Evolutionary conservation across 2,797 vertebrate species (phyloP).

Genomic region (Hephaestus fuliginosus): DNA sequence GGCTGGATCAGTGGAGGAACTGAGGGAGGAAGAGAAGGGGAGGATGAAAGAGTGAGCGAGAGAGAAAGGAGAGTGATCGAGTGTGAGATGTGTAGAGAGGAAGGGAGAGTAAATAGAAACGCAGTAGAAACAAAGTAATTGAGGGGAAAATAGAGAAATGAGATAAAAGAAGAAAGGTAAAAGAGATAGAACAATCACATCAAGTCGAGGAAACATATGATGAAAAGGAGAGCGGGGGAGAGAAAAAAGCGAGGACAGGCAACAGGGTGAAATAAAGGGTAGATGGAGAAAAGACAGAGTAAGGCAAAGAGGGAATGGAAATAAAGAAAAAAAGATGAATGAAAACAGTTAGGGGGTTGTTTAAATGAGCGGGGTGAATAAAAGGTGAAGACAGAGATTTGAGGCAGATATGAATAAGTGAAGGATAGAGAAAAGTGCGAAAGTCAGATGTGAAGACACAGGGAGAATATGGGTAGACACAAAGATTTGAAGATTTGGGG

Average conservation of each 20-base stretch:
- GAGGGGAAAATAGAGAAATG: constrained; percentile 19
- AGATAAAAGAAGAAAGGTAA: constrained; percentile 34
- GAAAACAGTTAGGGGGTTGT: constrained; percentile 62
- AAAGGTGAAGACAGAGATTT: constrained; percentile 67
- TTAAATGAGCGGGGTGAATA: constrained; percentile 65
- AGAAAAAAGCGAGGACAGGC: constrained; percentile 54
- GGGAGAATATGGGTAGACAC: constrained; percentile 45
- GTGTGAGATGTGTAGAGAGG: constrained; percentile 9
- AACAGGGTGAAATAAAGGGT: constrained; percentile 66
- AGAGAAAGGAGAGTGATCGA: constrained; percentile 2
- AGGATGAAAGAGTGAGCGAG: constrained; percentile 10
- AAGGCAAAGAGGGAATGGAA: constrained; percentile 48
- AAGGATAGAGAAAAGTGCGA: constrained; percentile 44
- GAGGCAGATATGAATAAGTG: constrained; percentile 64
- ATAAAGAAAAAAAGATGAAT: constrained; percentile 54
- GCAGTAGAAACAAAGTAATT: constrained; percentile 18
- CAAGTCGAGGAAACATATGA: constrained; percentile 39
- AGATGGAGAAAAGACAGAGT: constrained; percentile 43
- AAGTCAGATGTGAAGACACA: constrained; percentile 52
- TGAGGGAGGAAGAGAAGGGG: constrained; percentile 69
- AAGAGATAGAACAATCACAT: constrained; percentile 34
- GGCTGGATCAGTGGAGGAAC: constrained; percentile 98
- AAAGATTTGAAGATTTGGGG: constrained; percentile 59
- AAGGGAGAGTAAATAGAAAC: constrained; percentile 20
- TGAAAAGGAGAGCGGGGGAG: constrained; percentile 28